These are phyloP conservation scores for Chionomys nivalis DNA, from an alignment of 2,113 vertebrate species.

Conservation along the genomic window DNA sequence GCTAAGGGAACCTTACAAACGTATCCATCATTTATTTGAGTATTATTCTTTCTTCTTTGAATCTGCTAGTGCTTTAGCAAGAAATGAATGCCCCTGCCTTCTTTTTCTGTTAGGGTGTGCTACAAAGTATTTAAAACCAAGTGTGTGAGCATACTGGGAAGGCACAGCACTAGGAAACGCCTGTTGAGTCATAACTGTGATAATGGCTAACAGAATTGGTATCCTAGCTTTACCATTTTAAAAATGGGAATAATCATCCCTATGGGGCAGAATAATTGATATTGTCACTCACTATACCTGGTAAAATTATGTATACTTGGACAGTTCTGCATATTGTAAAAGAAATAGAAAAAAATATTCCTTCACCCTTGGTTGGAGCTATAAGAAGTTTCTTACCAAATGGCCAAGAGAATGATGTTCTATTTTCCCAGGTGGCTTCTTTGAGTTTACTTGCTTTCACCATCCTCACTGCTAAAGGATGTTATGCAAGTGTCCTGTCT, in stretches of 20 bases:
- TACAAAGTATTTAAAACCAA: slow-evolving; percentile 45
- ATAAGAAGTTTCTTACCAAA: slow-evolving; percentile 7
- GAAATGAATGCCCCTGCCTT: not conserved
- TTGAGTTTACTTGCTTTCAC: slow-evolving; percentile 18
- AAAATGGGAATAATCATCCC: slow-evolving; percentile 39
- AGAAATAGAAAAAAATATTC: slow-evolving; percentile 54
- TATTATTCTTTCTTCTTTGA: not conserved
- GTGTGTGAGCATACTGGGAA: slow-evolving; percentile 18
- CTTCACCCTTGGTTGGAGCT: not conserved
- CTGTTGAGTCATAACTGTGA: slow-evolving; percentile 15
- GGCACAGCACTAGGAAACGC: not conserved
- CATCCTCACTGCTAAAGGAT: not conserved
- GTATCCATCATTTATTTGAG: not conserved
- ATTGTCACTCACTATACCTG: not conserved
- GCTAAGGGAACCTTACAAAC: slow-evolving; percentile 15
- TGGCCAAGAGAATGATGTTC: not conserved
- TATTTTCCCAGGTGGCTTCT: slow-evolving; percentile 39
- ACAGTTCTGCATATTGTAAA: slow-evolving; percentile 7
- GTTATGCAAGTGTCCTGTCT: slow-evolving; percentile 24
- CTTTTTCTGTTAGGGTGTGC: slow-evolving; percentile 5
- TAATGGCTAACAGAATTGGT: not conserved
- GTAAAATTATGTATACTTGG: not conserved
- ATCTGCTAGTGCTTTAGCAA: slow-evolving; percentile 24
- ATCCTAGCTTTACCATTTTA: slow-evolving; percentile 24
- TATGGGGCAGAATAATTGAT: slow-evolving; percentile 1